Percentiles rank a stretch among this genome's conserved stretches.
phyloP scores from a whole-genome alignment of 2,888 invertebrate species.

The Thymelicus lineola region DNA sequence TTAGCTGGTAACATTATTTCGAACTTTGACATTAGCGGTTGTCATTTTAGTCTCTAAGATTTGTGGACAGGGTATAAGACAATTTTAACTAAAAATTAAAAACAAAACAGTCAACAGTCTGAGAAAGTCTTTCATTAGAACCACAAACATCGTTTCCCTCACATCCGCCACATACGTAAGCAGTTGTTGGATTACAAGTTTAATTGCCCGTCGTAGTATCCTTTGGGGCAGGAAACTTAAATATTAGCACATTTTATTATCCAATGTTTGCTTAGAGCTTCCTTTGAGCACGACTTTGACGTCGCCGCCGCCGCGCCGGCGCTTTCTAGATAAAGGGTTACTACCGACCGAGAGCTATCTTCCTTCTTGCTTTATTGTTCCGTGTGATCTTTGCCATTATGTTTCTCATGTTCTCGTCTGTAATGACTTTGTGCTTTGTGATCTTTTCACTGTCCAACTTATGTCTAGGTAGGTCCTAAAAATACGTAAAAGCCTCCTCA shows the following conservation, averaged over 20 bases:
- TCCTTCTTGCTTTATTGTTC: slow-evolving; percentile 38
- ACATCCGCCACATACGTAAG: slow-evolving; percentile 38
- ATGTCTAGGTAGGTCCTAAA: slow-evolving; percentile 2
- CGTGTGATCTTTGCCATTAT: slow-evolving; percentile 34
- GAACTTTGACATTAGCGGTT: no score
- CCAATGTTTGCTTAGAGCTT: slow-evolving; percentile 64
- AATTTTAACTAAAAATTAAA: no score
- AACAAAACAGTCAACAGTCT: neutral
- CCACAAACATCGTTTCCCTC: slow-evolving; percentile 20
- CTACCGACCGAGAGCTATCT: slow-evolving; percentile 37
- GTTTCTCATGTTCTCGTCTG: slow-evolving; percentile 31
- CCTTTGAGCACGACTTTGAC: slow-evolving; percentile 64
- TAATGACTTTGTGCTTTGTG: slow-evolving; percentile 37
- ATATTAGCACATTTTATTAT: slow-evolving; percentile 77
- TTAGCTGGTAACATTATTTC: no score
- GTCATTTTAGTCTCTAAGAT: no score
- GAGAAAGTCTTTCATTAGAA: neutral
- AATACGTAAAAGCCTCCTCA: neutral
- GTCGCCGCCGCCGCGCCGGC: slow-evolving; percentile 62
- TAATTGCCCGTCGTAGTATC: slow-evolving; percentile 59
- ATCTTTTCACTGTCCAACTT: slow-evolving; percentile 13
- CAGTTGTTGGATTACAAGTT: slow-evolving; percentile 46
- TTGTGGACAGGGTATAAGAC: no score
- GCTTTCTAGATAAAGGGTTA: slow-evolving; percentile 61
- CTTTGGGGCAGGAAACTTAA: slow-evolving; percentile 67